phyloP scores from a whole-genome alignment of 64 coral and sea anemone species.

The Montipora capricornis region DNA sequence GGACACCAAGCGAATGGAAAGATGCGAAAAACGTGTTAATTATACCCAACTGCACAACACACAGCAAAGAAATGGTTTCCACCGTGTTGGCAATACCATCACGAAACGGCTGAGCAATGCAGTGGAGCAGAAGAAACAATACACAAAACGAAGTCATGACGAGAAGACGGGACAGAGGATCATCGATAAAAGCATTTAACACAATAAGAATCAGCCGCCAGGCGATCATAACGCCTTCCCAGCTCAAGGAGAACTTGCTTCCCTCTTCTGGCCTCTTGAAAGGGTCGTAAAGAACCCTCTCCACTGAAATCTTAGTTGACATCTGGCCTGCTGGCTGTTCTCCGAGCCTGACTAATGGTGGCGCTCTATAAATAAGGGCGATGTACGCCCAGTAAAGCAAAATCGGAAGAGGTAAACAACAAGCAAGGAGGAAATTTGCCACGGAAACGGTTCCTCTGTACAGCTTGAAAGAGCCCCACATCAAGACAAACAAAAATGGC shows the following conservation, averaged over 20 bases:
- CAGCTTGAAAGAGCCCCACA: slow-evolving; percentile 66
- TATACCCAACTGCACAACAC: slow-evolving; percentile 51
- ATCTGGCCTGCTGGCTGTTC: not conserved
- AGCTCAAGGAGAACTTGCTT: slow-evolving; percentile 48
- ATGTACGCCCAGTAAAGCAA: slow-evolving; percentile 41
- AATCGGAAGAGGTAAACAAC: slow-evolving; percentile 65
- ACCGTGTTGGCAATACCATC: slow-evolving; percentile 45
- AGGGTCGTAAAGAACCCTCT: slow-evolving; percentile 70
- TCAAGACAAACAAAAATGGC: slow-evolving; percentile 79
- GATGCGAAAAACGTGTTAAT: slow-evolving; percentile 31
- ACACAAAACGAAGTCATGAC: slow-evolving; percentile 51
- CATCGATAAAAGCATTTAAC: slow-evolving; percentile 65
- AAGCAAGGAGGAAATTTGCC: slow-evolving; percentile 49
- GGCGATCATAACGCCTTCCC: slow-evolving; percentile 90
- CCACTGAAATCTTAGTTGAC: not conserved
- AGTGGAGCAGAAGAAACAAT: slow-evolving; percentile 72
- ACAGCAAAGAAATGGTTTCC: slow-evolving; percentile 73
- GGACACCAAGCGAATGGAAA: not conserved
- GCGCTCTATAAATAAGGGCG: not conserved
- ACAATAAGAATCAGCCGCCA: slow-evolving; percentile 69
- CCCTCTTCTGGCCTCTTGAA: slow-evolving; percentile 53
- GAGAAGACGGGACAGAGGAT: slow-evolving; percentile 55
- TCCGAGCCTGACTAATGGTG: not conserved
- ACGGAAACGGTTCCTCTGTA: slow-evolving; percentile 61
- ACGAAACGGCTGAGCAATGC: slow-evolving; percentile 56